Percentiles rank a stretch among this genome's conserved stretches.
phyloP scores from a whole-genome alignment of 64 coral and sea anemone species.

The Pachyseris speciosa region DNA sequence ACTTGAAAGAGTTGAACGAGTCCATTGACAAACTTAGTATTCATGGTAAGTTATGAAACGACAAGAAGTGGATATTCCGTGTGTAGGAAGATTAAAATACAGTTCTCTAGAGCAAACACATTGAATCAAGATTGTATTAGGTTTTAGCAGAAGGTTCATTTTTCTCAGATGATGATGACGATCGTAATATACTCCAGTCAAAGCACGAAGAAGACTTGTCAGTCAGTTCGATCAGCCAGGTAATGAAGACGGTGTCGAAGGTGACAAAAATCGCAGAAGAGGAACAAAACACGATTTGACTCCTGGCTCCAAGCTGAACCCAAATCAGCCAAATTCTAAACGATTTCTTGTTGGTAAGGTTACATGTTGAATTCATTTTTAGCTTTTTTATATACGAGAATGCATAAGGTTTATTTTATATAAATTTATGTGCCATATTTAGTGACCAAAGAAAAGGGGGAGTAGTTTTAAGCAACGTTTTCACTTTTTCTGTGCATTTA shows the following conservation, averaged over 20 bases:
- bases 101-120: neutral
- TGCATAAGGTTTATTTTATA: too few species aligned
- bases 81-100: neutral
- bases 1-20: too few species aligned
- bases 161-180: neutral
- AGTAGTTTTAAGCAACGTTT: too few species aligned
- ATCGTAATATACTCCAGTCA: neutral
- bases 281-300: slow-evolving; percentile 8
- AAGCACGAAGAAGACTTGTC: neutral
- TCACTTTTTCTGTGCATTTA: too few species aligned
- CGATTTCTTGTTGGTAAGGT: neutral
- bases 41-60: neutral
- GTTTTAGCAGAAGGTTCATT: neutral
- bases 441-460: too few species aligned
- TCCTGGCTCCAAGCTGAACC: neutral
- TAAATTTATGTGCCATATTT: too few species aligned
- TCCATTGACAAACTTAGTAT: neutral
- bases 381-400: too few species aligned
- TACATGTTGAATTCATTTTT: neutral
- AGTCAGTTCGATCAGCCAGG: neutral
- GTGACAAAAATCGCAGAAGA: neutral
- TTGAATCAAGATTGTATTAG: neutral
- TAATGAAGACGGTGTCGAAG: neutral
- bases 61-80: neutral
- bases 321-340: neutral